phyloP scores from a whole-genome alignment of 2,888 invertebrate genomes.

The Phlogophora meticulosa region DNA sequence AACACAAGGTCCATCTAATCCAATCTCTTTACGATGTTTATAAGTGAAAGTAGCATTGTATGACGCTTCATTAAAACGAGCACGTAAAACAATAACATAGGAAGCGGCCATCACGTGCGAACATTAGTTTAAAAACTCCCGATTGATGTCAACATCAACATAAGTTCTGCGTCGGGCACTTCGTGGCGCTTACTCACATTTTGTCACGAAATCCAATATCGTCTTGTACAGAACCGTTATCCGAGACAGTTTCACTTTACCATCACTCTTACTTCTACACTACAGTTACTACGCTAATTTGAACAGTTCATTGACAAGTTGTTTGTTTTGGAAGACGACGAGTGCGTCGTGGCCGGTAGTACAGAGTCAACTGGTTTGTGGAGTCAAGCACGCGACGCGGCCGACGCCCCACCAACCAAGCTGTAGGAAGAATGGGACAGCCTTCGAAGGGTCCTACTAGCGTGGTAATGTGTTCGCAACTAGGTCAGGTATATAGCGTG shows the following conservation, averaged over 20 bases:
- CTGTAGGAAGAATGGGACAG: constrained; percentile 67
- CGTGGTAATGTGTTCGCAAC: constrained; percentile 67
- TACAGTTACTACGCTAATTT: constrained; percentile 70
- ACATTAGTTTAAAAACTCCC: constrained; percentile 43
- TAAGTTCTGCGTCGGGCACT: constrained; percentile 26
- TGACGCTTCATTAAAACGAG: constrained; percentile 31
- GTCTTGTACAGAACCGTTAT: constrained; percentile 59
- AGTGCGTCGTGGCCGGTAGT: constrained; percentile 72
- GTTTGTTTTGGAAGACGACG: constrained; percentile 58
- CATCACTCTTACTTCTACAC: constrained; percentile 82
- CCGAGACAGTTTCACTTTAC: constrained; percentile 81
- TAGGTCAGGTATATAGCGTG: constrained; percentile 69
- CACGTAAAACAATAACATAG: constrained; percentile 50
- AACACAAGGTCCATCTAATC: constrained; percentile 84
- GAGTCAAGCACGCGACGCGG: constrained; percentile 68
- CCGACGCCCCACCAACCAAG: constrained; percentile 77
- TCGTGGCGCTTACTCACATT: constrained; percentile 58
- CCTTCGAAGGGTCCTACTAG: constrained; percentile 74
- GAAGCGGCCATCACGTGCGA: constrained; percentile 22
- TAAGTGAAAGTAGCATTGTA: constrained; percentile 80
- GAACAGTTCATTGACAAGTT: constrained; percentile 74
- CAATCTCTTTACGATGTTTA: constrained; percentile 80
- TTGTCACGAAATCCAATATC: constrained; percentile 57
- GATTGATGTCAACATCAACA: constrained; percentile 57
- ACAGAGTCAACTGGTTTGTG: constrained; percentile 80